Evolutionary conservation across 2,888 invertebrate genomes (phyloP), one percentile per base, ranked within the genome.

Genomic region (Caprella mutica): DNA sequence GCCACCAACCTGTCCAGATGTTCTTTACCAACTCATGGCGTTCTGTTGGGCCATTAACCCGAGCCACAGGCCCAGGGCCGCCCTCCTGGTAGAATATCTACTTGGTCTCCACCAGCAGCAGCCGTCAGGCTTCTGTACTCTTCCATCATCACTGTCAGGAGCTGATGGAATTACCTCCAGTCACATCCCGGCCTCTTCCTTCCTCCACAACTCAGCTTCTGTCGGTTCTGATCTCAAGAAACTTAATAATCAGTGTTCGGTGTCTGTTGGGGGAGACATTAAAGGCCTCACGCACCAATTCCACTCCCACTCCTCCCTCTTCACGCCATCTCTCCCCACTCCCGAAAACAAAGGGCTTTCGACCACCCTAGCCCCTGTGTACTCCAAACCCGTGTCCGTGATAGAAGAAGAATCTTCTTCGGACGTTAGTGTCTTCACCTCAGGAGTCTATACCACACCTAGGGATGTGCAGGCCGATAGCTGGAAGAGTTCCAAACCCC

Each of bases 1-100:
- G 72, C 97, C 97, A 8, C 84, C 90, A 61, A 93, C 94, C 75
- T 97, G 97, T 72, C 97, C 97, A 0, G 96, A 97, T 78, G 93
- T 97, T 78, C 55, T 63, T 24, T 63, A 59, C 58, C 56, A 61
- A 40, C 55, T 65, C 29, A 65, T 65, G 61, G 65, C 65, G 17
- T 65, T 61, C 61, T 65, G 65, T 50, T 65, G 65, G 65, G 65
- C 65, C 42, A 62, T 60, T 50, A 55, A 59, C 39, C 65, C 65
- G 9, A 52, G 59, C 42, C 61, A 65, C 51, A 52, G 65, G 5
- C 65, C 65, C 0, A 55, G 61, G 27, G 62, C 62, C 17, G 56
- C 59, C 35, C 63, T 60, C 38, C 53, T 63, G 33, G 57, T 60
- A 17, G 57, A 57, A 52, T 63, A 60, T 44, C 57, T 63, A 23